phyloP scores from a whole-genome alignment of 2,888 invertebrate genomes.

The Lithodes maja region DNA sequence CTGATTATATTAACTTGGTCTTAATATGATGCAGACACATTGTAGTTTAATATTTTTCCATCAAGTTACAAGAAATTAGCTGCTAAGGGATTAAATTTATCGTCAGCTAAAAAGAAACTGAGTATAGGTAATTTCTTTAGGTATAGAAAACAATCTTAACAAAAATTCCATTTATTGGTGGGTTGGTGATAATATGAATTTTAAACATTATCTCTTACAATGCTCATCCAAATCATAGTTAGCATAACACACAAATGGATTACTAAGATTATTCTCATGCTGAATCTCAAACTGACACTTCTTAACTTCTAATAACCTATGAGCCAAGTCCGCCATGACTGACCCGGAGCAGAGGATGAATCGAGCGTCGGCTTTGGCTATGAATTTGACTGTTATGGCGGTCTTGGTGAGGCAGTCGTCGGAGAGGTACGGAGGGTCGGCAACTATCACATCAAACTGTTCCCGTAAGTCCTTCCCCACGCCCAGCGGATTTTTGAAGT shows the following conservation, averaged over 20 bases:
- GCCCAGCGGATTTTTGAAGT: conserved; percentile 87
- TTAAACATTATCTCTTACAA: conserved; percentile 36
- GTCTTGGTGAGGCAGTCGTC: conserved; percentile 93
- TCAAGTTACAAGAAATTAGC: too few relatives aligned
- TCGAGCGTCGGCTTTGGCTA: conserved; percentile 81
- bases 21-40: too few relatives aligned
- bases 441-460: conserved; percentile 88
- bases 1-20: too few relatives aligned
- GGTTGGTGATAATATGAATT: too few relatives aligned
- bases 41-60: too few relatives aligned
- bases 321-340: conserved; percentile 84
- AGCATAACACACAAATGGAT: conserved; percentile 93
- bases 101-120: too few relatives aligned
- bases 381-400: conserved; percentile 83
- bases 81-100: too few relatives aligned
- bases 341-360: conserved; percentile 93
- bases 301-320: conserved; percentile 80
- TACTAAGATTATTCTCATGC: conserved; percentile 92
- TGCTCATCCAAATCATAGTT: conserved; percentile 85
- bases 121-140: too few relatives aligned
- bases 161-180: too few relatives aligned
- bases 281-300: conserved; percentile 84
- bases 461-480: conserved; percentile 79
- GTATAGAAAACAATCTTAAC: too few relatives aligned
- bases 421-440: conserved; percentile 96